These are phyloP conservation scores for Lasioglossum figueresi DNA, from an alignment of 2,888 invertebrate genomes.

Conservation along the genomic window DNA sequence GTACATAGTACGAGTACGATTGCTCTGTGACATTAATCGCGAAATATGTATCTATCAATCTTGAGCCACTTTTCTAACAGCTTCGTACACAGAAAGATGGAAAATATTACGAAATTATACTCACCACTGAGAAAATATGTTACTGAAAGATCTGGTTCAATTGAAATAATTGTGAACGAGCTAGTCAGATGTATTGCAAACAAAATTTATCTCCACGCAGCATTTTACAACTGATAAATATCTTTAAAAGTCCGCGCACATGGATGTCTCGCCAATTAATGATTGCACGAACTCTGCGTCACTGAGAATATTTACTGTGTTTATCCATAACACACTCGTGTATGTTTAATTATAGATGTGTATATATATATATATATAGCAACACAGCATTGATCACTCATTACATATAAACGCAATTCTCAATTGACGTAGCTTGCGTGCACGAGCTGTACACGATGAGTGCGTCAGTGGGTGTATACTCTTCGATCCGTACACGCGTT, in stretches of 20 bases:
- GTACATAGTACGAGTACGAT: not conserved
- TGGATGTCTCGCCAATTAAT: constrained; percentile 6
- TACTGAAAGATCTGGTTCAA: not conserved
- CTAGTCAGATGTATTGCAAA: not conserved
- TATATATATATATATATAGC: too few species aligned
- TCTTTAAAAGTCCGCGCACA: constrained; percentile 33
- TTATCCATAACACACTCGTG: not conserved
- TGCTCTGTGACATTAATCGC: not conserved
- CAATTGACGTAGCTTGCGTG: constrained; percentile 7
- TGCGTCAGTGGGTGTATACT: too few species aligned
- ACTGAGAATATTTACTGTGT: constrained; percentile 12
- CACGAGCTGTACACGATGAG: not conserved
- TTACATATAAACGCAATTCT: constrained; percentile 3
- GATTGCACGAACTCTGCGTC: constrained; percentile 1
- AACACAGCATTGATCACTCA: not conserved
- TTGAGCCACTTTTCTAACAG: not conserved
- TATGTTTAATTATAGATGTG: constrained; percentile 6
- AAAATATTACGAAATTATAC: not conserved
- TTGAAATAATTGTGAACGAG: not conserved
- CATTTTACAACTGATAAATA: constrained; percentile 15
- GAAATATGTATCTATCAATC: not conserved
- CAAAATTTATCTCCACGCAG: not conserved
- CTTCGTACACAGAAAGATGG: not conserved
- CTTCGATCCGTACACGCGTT: constrained; percentile 13
- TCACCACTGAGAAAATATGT: not conserved